A percentile compares a stretch with the other conserved stretches of the same genome.
These are phyloP conservation scores for Diadema setosum DNA, from an alignment of 35 echinoderm and acorn worm species.

Conservation along the genomic window DNA sequence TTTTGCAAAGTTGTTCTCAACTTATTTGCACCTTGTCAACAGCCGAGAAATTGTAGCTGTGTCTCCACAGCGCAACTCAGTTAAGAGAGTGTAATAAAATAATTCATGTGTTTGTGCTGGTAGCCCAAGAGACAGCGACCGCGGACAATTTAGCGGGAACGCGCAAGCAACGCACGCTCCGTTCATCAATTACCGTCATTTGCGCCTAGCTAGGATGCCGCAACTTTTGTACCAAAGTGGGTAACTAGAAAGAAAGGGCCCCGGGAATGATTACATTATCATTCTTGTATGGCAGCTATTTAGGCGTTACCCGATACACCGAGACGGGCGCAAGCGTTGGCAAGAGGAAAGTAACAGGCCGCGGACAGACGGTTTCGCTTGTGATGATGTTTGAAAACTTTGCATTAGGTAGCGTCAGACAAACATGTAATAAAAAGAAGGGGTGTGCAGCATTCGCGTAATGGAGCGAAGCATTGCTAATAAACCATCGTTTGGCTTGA, in stretches of 20 bases:
- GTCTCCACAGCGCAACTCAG: background rate
- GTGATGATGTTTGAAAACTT: slow-evolving; percentile 11
- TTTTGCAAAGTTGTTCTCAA: too few relatives aligned
- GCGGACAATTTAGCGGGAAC: background rate
- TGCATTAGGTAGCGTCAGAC: background rate
- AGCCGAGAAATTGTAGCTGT: background rate
- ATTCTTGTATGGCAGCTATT: background rate
- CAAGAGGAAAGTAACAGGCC: too few relatives aligned
- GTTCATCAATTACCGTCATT: background rate
- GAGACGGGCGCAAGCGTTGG: background rate
- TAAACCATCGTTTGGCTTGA: background rate
- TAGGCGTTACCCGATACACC: background rate
- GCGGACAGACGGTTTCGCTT: background rate
- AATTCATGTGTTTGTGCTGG: background rate
- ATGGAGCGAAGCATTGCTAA: background rate
- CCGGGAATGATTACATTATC: slow-evolving; percentile 4
- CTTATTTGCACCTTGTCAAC: background rate
- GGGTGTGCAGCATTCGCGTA: background rate
- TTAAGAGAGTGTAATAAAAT: background rate
- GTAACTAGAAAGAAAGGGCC: background rate
- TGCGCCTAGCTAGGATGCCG: background rate
- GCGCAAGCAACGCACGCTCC: background rate
- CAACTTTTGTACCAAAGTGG: background rate
- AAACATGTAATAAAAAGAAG: background rate
- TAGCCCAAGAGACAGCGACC: background rate